Evolutionary conservation across 2,113 vertebrate species (phyloP), one percentile per base, ranked within the genome.

Genomic region (Meriones unguiculatus): DNA sequence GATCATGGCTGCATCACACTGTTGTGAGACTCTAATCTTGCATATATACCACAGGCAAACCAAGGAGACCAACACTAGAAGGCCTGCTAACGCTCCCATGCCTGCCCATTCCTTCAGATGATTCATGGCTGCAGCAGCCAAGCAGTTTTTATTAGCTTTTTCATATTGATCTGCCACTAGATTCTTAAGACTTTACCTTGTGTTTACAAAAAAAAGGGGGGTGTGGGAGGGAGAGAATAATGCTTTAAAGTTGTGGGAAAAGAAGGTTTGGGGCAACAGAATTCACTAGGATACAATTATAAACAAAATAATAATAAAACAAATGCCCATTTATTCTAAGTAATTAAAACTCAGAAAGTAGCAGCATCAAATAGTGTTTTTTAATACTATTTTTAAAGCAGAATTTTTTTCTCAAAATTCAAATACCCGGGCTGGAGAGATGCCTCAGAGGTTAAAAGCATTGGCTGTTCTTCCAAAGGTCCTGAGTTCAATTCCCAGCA

Each of bases 141-240:
- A 67, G 25, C 20, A 57, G 92, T 65, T 89, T 96, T n/a, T 91
- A 35, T 92, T 93, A 87, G 14, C 8, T 92, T 17, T 82, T 22
- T 95, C 93, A 41, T 80, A 93, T 80, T 86, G 91, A 13, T 22
- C 54, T 95, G 77, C 69, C 90, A 10, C 41, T 38, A 80, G 25
- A 41, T 94, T 96, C 80, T 81, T 84, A 94, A 94, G 72, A 84
- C 2, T 93, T 91, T 81, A 65, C 11, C 28, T 32, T 97, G 69
- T n/a, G 75, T n/a, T 97, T 95, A 73, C 89, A 65, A 87, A 85
- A 85, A 81, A 59, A 87, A 85, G 78, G 11, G 46, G 46, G 46
- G 46, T 46, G 46, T 46, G 46, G 46, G 46, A 46, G 46, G 46
- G 46, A 46, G 46, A 46, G 46, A 46, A 52, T 24, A n/a, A 11